Evolutionary conservation across 2,888 invertebrate species (phyloP).

Genomic region (Polyommatus iphigenia): DNA sequence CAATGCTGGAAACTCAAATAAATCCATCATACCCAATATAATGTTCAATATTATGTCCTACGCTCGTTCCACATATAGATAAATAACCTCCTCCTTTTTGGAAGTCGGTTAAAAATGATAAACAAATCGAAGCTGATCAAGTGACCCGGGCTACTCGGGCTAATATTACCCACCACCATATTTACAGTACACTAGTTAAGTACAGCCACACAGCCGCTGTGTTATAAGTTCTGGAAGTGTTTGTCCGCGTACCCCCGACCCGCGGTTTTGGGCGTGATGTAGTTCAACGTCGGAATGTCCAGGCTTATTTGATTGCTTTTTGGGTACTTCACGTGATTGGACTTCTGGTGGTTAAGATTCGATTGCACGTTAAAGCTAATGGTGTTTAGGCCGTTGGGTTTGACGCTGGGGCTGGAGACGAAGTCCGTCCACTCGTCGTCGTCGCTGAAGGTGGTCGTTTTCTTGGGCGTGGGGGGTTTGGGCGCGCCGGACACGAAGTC

Average conservation of each 20-base stretch:
- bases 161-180: conserved; percentile 58
- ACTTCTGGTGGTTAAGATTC: conserved; percentile 65
- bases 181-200: conserved; percentile 61
- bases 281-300: conserved; percentile 70
- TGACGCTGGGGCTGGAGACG: conserved; percentile 69
- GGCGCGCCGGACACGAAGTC: conserved; percentile 80
- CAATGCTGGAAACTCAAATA: too few relatives aligned
- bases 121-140: not conserved
- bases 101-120: too few relatives aligned
- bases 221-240: conserved; percentile 80
- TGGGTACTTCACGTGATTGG: conserved; percentile 51
- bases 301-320: conserved; percentile 58
- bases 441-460: conserved; percentile 55
- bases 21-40: too few relatives aligned
- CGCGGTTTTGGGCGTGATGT: conserved; percentile 70
- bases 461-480: conserved; percentile 53
- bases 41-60: not conserved
- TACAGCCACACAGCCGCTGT: conserved; percentile 54
- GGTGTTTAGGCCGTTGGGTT: conserved; percentile 70
- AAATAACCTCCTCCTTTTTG: too few relatives aligned
- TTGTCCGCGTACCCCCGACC: conserved; percentile 63
- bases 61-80: not conserved
- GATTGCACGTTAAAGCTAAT: conserved; percentile 74
- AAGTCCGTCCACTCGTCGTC: conserved; percentile 78
- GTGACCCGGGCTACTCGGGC: not conserved